phyloP scores from a whole-genome alignment of 2,888 invertebrate species.

The Lithophane ornitopus region DNA sequence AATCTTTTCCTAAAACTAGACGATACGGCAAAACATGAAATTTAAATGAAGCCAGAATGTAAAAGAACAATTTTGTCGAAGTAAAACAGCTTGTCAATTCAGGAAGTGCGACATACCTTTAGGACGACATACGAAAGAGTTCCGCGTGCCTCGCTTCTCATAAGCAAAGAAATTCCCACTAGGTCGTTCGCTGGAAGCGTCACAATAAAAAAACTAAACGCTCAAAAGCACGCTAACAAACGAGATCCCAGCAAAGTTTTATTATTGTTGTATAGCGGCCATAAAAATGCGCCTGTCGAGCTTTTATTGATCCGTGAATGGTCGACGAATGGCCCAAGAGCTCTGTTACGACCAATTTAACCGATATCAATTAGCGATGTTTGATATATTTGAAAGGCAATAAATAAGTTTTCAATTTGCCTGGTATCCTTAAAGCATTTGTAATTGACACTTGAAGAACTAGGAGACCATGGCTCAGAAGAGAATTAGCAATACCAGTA shows the following conservation, averaged over 20 bases:
- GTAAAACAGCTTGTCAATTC: background rate
- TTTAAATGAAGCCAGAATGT: background rate
- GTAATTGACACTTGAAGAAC: constrained; percentile 42
- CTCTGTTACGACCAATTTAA: constrained; percentile 75
- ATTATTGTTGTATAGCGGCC: constrained; percentile 69
- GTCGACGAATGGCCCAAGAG: constrained; percentile 63
- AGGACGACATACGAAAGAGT: background rate
- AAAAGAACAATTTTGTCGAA: background rate
- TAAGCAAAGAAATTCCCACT: constrained; percentile 15
- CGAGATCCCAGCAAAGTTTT: constrained; percentile 70
- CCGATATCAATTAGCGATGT: constrained; percentile 77
- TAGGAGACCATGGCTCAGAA: constrained; percentile 30
- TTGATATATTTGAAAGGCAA: constrained; percentile 69
- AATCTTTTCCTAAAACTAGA: background rate
- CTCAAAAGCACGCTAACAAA: constrained; percentile 66
- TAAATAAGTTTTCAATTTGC: constrained; percentile 73
- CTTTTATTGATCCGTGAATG: constrained; percentile 69
- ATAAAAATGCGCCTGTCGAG: constrained; percentile 75
- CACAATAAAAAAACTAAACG: constrained; percentile 54
- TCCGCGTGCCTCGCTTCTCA: background rate
- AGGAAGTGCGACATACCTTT: background rate
- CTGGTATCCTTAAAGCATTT: constrained; percentile 43
- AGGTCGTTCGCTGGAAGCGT: constrained; percentile 32
- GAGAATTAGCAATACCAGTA: constrained; percentile 16
- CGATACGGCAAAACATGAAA: too few species aligned